Evolutionary conservation across 2,113 vertebrate species (phyloP), one percentile per base, ranked within the genome.

Genomic region (Phrynosoma blainvillii): DNA sequence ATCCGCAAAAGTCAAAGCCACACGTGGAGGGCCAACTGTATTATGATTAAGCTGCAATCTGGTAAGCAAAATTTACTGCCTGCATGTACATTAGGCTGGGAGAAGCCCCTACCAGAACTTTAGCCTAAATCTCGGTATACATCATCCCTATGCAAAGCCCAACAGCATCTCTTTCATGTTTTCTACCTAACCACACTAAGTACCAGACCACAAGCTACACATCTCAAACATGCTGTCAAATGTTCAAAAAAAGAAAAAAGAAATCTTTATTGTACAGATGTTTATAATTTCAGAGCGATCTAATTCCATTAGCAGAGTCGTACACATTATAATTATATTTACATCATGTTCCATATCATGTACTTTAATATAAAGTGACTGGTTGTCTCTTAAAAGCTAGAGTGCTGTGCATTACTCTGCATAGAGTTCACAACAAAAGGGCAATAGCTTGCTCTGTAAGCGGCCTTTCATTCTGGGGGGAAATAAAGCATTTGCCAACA

Each of bases 341-440:
- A 84, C 66, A 84, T 84, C 70, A 71, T 52, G 20, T 42, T 84
- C 27, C 40, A 11, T 77, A 52, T 54, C 27, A 54, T 84, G 82
- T 84, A 84, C 82, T 84, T 84, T 84, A 84, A 84, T 84, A 84
- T 84, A 84, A 84, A 84, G 82, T 32, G 27, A 71, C 40, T n/a
- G 27, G 42, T 20, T 52, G 14, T 20, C 42, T 71, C 23, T 82
- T 83, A 83, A 83, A 83, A n/a, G 65, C 12, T 30, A 65, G 68
- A 52, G 8, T 66, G 25, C 81, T 27, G 47, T 12, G 2, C 8
- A 65, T n/a, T 27, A 47, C 47, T n/a, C 20, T 71, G 59, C 9
- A 25, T 52, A 71, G 81, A 52, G 65, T 5, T 83, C 47, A 47
- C 66, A 52, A 47, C 66, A 71, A 70, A 20, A 71, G 25, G 30